Evolutionary conservation across 2,888 invertebrate species (phyloP).

Genomic region (Lithophane ornitopus): DNA sequence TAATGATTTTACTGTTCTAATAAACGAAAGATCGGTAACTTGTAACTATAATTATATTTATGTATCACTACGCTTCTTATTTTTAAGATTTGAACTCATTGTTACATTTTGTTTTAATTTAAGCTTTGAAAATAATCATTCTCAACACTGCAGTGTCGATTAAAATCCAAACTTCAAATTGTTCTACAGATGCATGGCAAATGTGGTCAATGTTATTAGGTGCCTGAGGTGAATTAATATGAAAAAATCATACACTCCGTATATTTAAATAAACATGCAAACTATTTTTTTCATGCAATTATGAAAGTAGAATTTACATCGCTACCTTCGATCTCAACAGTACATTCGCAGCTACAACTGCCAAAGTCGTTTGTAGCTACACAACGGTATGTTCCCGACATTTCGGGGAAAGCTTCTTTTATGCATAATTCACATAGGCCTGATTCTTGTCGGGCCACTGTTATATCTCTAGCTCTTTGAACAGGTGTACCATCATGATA

Average conservation of each 20-base stretch:
- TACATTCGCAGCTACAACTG: constrained; percentile 94
- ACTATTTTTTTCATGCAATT: constrained; percentile 74
- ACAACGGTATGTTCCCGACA: constrained; percentile 96
- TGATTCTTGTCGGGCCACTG: constrained; percentile 93
- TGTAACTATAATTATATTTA: constrained; percentile 14
- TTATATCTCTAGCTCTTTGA: constrained; percentile 94
- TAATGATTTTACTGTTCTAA: constrained; percentile 2
- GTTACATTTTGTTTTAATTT: constrained; percentile 35
- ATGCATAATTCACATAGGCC: constrained; percentile 95
- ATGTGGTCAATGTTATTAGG: constrained; percentile 66
- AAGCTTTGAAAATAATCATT: constrained; percentile 43
- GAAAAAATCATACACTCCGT: constrained; percentile 59
- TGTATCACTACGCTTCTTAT: constrained; percentile 11
- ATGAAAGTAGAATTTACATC: constrained; percentile 73
- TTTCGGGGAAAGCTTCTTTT: constrained; percentile 97
- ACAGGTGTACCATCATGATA: constrained; percentile 93
- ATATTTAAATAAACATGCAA: constrained; percentile 70
- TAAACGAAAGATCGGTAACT: constrained; percentile 6
- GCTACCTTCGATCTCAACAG: constrained; percentile 95
- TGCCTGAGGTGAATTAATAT: constrained; percentile 59
- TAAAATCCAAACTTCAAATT: constrained; percentile 62
- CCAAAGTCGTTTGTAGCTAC: constrained; percentile 96
- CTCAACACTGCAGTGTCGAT: constrained; percentile 37
- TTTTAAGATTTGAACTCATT: not conserved
- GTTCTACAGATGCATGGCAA: constrained; percentile 87